Base-by-base conservation (phyloP, 37 sponge, comb jelly and placozoan genomes). In the Beroe ovata region DNA sequence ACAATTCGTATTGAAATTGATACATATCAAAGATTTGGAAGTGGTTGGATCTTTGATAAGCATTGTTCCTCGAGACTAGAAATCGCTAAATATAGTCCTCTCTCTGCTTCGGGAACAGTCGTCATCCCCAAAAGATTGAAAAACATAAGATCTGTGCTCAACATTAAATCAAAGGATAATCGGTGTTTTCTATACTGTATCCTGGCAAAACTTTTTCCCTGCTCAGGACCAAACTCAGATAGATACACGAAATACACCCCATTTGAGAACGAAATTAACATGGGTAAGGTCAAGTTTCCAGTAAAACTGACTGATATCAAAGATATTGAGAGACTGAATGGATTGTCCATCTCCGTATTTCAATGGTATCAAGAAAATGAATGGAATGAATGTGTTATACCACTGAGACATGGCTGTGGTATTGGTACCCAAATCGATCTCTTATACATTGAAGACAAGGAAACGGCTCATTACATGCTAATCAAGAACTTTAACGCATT, bases 21-120 rank as follows among this genome's bases (percentile, higher is more conserved):
- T 4, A 35, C 38, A 6, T 69, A 69, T 69, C 26, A 69, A n/a
- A 35, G 38, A 69, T 25, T 36, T 29, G 71, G 71, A 6, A 69
- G 71, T 35, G 71, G 71, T 19, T 69, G 71, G 71, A 69, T 36
- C 11, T 69, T 69, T 69, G 71, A 69, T 35, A 14, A 35, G 38
- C 71, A 36, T 21, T 25, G 25, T 36, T 69, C 38, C 25, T 29
- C 71, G 1, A 29, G 32, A 36, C 38, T 69, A 33, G 71, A 69
- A 35, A 69, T 69, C 11, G 71, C 71, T 8, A 8, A 28, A 35
- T 69, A 69, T 28, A 25, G 26, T 21, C 71, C 71, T 33, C 71
- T 69, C 26, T 16, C 36, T 21, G 71, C 38, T 8, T 69, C 71
- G 3, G 71, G 71, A 69, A 8, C 38, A 36, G 38, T 69, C 21